phyloP scores from a whole-genome alignment of 2,113 vertebrate genomes.

The Delphinus delphis region DNA sequence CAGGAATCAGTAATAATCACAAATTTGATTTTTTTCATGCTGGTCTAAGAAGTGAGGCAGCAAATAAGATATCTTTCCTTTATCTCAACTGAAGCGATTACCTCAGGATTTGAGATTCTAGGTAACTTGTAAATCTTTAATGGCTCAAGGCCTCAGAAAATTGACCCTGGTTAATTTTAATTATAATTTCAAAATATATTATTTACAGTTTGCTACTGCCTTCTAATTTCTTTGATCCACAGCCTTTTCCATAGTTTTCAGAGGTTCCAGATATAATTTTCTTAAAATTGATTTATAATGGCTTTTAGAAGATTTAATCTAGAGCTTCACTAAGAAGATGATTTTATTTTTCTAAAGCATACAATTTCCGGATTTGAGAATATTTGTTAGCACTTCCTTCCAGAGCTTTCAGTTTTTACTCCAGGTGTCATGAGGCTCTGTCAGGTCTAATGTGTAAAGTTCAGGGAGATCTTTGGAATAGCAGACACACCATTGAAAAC shows the following conservation, averaged over 20 bases:
- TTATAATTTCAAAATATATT: constrained; percentile 46
- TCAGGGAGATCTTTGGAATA: not conserved
- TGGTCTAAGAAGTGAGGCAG: not conserved
- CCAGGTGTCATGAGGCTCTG: not conserved
- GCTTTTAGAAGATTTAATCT: not conserved
- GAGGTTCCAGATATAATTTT: not conserved
- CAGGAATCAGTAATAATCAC: not conserved
- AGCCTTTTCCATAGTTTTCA: not conserved
- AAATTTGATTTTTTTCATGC: not conserved
- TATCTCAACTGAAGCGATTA: not conserved
- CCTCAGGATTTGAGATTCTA: not conserved
- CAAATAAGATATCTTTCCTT: not conserved
- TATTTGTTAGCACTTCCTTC: not conserved
- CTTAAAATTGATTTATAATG: not conserved
- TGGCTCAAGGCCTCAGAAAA: constrained; percentile 45
- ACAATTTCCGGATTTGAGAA: not conserved
- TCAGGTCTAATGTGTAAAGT: not conserved
- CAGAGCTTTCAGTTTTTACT: not conserved
- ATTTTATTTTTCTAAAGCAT: not conserved
- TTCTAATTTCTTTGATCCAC: not conserved
- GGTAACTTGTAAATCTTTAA: constrained; percentile 51
- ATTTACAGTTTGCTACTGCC: constrained; percentile 34
- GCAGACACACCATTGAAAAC: not conserved
- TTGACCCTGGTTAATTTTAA: constrained; percentile 53
- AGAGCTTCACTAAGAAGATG: not conserved